phyloP scores from a whole-genome alignment of 2,888 invertebrate species.

The Yponomeuta cagnagella region DNA sequence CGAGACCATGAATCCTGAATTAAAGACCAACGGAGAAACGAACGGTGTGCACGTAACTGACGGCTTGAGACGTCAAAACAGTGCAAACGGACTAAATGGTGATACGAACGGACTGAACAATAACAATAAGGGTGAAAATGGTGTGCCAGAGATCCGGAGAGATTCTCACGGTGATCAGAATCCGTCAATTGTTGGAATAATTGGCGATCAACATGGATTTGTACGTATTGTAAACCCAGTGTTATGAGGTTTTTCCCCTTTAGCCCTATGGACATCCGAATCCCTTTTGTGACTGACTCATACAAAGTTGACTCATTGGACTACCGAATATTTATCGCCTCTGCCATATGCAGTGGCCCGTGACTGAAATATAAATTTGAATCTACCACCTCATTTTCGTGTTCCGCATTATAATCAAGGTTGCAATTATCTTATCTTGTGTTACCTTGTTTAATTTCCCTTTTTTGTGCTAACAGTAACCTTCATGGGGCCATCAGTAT shows the following conservation, averaged over 20 bases:
- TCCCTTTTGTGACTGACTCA: constrained; percentile 24
- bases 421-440: constrained; percentile 51
- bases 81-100: constrained; percentile 26
- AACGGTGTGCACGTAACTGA: constrained; percentile 7
- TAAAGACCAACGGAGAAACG: constrained; percentile 34
- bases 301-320: constrained; percentile 30
- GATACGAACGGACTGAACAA: constrained; percentile 38
- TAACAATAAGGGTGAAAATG: constrained; percentile 27
- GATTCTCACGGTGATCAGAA: constrained; percentile 62
- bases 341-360: not conserved
- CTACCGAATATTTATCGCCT: not conserved
- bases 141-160: constrained; percentile 37
- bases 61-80: constrained; percentile 14
- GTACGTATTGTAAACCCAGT: constrained; percentile 46
- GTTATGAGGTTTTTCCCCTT: not conserved
- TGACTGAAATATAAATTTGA: not conserved
- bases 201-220: constrained; percentile 70
- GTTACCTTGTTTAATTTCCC: constrained; percentile 27
- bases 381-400: not conserved
- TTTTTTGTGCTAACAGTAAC: constrained; percentile 24
- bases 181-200: constrained; percentile 69
- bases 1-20: constrained; percentile 47
- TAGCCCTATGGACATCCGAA: not conserved
- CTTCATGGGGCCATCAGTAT: constrained; percentile 40
- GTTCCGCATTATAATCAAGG: constrained; percentile 28